These are phyloP conservation scores for Caenorhabditis wallacei DNA, from an alignment of 2,888 invertebrate genomes.

Conservation along the genomic window DNA sequence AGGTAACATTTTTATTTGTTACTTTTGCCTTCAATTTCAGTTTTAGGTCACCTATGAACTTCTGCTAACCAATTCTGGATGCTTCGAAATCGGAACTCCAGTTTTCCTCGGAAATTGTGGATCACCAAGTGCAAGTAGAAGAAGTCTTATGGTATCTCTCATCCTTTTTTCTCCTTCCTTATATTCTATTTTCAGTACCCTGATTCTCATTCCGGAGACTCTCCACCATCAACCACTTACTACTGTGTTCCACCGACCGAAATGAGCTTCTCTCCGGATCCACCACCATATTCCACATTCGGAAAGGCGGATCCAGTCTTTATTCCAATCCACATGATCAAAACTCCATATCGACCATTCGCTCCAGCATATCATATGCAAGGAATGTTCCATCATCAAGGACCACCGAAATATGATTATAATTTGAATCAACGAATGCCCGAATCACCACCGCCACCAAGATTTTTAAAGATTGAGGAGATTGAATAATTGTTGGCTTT, in stretches of 20 bases:
- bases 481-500: constrained; percentile 53
- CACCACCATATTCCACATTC: constrained; percentile 68
- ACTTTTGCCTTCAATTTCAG: neutral
- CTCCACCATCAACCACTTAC: constrained; percentile 48
- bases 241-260: constrained; percentile 68
- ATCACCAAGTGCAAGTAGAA: neutral
- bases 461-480: constrained; percentile 70
- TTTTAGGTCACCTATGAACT: constrained; percentile 67
- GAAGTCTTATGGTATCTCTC: constrained; percentile 54
- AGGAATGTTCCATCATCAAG: constrained; percentile 43
- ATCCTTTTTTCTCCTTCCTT: neutral
- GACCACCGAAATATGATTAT: constrained; percentile 65
- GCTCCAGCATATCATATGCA: constrained; percentile 54
- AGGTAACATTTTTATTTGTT: too few relatives aligned
- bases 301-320: constrained; percentile 57
- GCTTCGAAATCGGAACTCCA: constrained; percentile 69
- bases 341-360: constrained; percentile 66
- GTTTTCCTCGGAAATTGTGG: constrained; percentile 66
- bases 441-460: constrained; percentile 56
- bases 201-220: constrained; percentile 55
- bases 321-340: constrained; percentile 68
- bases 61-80: constrained; percentile 60
- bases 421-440: constrained; percentile 34
- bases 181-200: constrained; percentile 53
- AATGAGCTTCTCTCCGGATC: constrained; percentile 53